Conservation (phyloP, 2,113 vertebrate species). For the Taurulus bubalis region DNA sequence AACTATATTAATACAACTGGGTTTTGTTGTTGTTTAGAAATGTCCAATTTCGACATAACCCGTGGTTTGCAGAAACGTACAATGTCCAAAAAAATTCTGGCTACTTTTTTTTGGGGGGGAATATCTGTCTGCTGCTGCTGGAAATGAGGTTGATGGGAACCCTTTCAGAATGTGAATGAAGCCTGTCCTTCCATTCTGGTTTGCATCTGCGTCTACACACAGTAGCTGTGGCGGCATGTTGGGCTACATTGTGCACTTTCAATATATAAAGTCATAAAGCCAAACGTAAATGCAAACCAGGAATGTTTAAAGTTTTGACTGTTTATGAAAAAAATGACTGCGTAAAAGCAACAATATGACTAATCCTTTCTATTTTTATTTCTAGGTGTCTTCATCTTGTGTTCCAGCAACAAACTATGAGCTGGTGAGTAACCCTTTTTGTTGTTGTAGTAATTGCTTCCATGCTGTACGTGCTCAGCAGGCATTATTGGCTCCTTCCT, state of each 20-base stretch:
- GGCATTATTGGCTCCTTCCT: slow-evolving; percentile 37
- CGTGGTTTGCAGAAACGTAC: too few relatives aligned
- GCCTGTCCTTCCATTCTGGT: neutral
- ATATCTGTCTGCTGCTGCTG: neutral
- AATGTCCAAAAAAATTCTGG: neutral
- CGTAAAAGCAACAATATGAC: neutral
- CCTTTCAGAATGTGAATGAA: neutral
- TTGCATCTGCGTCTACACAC: neutral
- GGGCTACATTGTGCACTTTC: neutral
- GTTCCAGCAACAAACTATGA: slow-evolving; percentile 89
- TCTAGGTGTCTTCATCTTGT: slow-evolving; percentile 89
- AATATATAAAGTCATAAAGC: neutral
- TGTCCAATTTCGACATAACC: too few relatives aligned
- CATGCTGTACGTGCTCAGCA: slow-evolving; percentile 48
- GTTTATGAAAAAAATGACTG: neutral
- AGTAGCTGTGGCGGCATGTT: neutral
- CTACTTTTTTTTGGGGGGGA: neutral
- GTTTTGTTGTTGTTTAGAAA: neutral
- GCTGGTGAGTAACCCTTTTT: slow-evolving; percentile 84
- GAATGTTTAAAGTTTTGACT: neutral
- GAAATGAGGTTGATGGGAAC: neutral
- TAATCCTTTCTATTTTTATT: slow-evolving; percentile 31
- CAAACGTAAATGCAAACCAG: neutral
- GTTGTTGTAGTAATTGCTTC: slow-evolving; percentile 33
- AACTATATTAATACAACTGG: neutral